Base-by-base conservation (phyloP, 2,113 vertebrate species). In the Scolopax mira region DNA sequence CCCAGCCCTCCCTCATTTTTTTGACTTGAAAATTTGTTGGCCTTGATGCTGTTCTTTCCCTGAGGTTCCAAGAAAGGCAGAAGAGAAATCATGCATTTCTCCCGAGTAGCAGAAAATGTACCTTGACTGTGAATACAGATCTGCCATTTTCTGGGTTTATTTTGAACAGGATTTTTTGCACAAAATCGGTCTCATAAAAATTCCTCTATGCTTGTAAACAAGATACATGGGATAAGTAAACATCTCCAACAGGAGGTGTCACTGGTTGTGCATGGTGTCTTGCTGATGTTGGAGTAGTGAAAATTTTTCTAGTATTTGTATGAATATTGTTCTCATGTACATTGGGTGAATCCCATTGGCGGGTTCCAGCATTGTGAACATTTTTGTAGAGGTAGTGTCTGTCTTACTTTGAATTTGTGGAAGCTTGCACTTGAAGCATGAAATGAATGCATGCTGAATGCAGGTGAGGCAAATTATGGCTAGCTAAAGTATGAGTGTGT, bases 251-350 rank as follows among this genome's bases (percentile, higher is more conserved):
- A 80, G n/a, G 51, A 62, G 22, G 18, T 80, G 18, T 87, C 52
- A 10, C 58, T 74, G 75, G 4, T 69, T 62, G 23, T 27, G 37
- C 8, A 15, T 0, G 0, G 3, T 65, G 41, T 69, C 42, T 2
- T 21, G 23, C 52, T 81, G 52, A 18, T 55, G 18, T 14, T 82
- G 27, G 46, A 75, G 48, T 5, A 87, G 39, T 41, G 41, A 82
- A 44, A 19, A 18, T 61, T 79, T 84, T 88, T 75, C 37, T 41
- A 4, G 16, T 65, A 16, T 75, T 72, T 33, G 6, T 67, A 8
- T 41, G 12, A 57, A 19, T 74, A 5, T 72, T 89, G 75, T 82
- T 86, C 30, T 85, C 15, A 11, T 17, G 18, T 49, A 23, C 0
- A 0, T 44, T 83, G 23, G 1, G 31, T 73, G 46, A 88, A 54